Conservation (phyloP, 2,888 invertebrate species). For the Drosophila demipolita region DNA sequence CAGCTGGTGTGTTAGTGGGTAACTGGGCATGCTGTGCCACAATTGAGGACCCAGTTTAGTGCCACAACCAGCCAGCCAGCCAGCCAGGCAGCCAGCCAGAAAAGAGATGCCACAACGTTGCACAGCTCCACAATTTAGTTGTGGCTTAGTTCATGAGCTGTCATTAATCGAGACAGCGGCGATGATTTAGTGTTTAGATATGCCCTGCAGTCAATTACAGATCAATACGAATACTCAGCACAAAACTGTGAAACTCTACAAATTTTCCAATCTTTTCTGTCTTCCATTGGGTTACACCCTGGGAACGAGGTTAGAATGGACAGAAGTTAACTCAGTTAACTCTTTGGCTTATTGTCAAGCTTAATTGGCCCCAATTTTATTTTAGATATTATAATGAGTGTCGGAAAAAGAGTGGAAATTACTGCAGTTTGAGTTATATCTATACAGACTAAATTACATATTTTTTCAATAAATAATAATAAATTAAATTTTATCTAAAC, state of each 20-base stretch:
- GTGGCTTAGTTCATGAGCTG: conserved; percentile 79
- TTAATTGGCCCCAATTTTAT: conserved; percentile 5
- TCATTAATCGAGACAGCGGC: conserved; percentile 74
- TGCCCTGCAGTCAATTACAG: conserved; percentile 77
- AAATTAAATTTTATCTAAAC: background rate
- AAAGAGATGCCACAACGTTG: conserved; percentile 23
- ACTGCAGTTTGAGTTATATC: background rate
- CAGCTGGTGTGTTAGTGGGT: conserved; percentile 76
- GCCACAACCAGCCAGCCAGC: conserved; percentile 2
- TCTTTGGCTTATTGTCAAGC: background rate
- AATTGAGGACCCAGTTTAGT: conserved; percentile 56
- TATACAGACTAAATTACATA: background rate
- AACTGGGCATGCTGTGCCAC: conserved; percentile 71
- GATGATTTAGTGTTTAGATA: conserved; percentile 74
- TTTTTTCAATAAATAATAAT: background rate
- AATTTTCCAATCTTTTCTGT: conserved; percentile 20
- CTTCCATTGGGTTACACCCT: conserved; percentile 44
- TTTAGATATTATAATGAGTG: background rate
- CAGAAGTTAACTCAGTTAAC: conserved; percentile 19
- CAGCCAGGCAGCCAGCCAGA: background rate
- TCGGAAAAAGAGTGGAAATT: background rate
- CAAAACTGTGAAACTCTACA: conserved; percentile 24
- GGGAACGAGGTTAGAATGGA: conserved; percentile 67
- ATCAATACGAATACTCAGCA: conserved; percentile 54
- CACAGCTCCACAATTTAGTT: conserved; percentile 70